Percentiles rank a stretch among this genome's conserved stretches.
These are phyloP conservation scores for Ips typographus DNA, from an alignment of 1,140 invertebrate genomes.

Conservation along the genomic window DNA sequence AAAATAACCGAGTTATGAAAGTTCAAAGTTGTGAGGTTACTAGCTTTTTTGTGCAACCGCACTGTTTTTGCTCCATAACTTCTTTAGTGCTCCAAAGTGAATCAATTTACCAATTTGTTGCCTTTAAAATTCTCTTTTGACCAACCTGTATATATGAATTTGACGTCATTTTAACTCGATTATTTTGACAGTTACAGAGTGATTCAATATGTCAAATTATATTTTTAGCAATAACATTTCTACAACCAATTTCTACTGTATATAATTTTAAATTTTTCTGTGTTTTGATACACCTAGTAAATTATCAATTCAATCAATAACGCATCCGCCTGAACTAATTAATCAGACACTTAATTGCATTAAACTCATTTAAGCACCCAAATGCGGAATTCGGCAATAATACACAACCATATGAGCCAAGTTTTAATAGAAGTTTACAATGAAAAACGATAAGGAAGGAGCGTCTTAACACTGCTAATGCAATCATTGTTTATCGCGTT, in stretches of 20 bases:
- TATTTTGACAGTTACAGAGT: too few relatives aligned
- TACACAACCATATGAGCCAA: too few relatives aligned
- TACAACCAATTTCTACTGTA: too few relatives aligned
- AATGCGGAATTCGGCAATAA: too few relatives aligned
- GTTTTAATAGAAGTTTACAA: too few relatives aligned
- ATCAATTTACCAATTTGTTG: background rate
- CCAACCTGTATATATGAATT: background rate
- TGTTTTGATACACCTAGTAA: background rate
- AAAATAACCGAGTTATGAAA: too few relatives aligned
- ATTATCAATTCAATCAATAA: background rate
- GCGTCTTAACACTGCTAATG: too few relatives aligned
- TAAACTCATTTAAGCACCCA: background rate
- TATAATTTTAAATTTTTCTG: background rate
- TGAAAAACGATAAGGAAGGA: too few relatives aligned
- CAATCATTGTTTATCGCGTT: too few relatives aligned
- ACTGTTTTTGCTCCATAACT: background rate
- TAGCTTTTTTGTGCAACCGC: too few relatives aligned
- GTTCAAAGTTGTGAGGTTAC: too few relatives aligned
- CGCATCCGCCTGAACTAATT: background rate
- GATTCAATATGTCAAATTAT: background rate
- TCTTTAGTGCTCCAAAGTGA: background rate
- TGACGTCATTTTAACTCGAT: background rate
- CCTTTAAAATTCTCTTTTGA: background rate
- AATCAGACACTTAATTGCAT: background rate
- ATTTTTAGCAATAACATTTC: background rate